Percentiles rank a stretch among this genome's conserved stretches.
Conservation (phyloP, 2,113 vertebrate species). For the Conger conger region DNA sequence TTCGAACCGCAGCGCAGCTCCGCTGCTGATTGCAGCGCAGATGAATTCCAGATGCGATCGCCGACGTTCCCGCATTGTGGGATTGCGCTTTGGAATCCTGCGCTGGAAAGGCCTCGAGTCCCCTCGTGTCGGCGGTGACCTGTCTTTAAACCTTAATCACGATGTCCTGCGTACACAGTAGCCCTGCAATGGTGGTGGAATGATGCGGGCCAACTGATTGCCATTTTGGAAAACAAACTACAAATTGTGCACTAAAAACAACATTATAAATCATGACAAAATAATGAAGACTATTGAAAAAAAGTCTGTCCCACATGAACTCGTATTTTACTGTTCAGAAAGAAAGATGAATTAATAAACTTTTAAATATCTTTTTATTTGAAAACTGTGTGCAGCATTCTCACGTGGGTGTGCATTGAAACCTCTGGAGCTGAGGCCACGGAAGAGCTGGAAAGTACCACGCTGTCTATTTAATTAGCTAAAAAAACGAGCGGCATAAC, state of each 20-base stretch:
- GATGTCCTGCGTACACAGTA: slow-evolving; percentile 1
- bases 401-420: slow-evolving; percentile 3
- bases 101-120: slow-evolving; percentile 32
- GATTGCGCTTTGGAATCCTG: slow-evolving; percentile 30
- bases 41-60: slow-evolving; percentile 49
- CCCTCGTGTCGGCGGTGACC: slow-evolving; percentile 29
- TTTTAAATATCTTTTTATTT: neutral
- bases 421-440: neutral
- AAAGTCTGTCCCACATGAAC: neutral
- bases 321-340: neutral
- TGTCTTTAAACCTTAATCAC: slow-evolving; percentile 49
- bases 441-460: neutral
- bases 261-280: too few relatives aligned
- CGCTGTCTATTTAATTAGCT: neutral
- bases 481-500: neutral
- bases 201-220: neutral
- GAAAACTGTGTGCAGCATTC: slow-evolving; percentile 4
- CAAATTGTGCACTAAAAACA: neutral
- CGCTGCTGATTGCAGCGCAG: slow-evolving; percentile 57
- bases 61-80: slow-evolving; percentile 34
- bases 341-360: neutral
- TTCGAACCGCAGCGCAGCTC: slow-evolving; percentile 33
- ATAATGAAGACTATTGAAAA: neutral
- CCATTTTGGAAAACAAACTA: neutral
- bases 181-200: too few relatives aligned